Conservation (phyloP, 1,140 invertebrate genomes). For the Dendrolimus kikuchii region DNA sequence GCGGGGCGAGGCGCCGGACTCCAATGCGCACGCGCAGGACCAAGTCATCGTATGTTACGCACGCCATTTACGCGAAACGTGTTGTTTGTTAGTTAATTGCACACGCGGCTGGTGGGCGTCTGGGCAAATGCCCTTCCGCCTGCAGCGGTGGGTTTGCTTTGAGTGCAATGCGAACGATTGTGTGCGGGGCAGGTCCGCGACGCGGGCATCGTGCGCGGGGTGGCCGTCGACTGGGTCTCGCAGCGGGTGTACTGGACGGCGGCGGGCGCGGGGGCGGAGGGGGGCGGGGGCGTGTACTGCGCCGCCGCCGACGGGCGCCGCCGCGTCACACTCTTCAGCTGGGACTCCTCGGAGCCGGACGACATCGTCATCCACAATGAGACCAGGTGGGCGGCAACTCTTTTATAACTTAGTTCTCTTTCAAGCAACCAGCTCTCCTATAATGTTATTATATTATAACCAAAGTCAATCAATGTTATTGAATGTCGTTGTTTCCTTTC, state of each 20-base stretch:
- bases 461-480: not conserved
- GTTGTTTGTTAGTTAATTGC: too few relatives aligned
- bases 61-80: too few relatives aligned
- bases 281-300: slow-evolving; percentile 13
- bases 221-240: slow-evolving; percentile 85
- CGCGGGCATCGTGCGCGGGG: slow-evolving; percentile 77
- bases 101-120: slow-evolving; percentile 6
- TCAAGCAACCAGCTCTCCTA: too few relatives aligned
- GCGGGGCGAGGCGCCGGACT: slow-evolving; percentile 7
- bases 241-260: slow-evolving; percentile 79
- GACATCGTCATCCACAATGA: slow-evolving; percentile 33
- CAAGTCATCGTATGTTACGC: not conserved
- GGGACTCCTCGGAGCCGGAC: slow-evolving; percentile 29
- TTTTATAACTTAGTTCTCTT: not conserved
- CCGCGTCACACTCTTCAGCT: slow-evolving; percentile 28
- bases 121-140: slow-evolving; percentile 7
- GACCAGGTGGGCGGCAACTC: slow-evolving; percentile 15
- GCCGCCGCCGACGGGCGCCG: slow-evolving; percentile 35
- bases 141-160: slow-evolving; percentile 4
- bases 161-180: too few relatives aligned
- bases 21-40: not conserved
- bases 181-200: slow-evolving; percentile 36
- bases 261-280: slow-evolving; percentile 9
- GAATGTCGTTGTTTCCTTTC: not conserved
- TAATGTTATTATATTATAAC: too few relatives aligned